Conservation (phyloP, 1,140 invertebrate genomes). For the Dryas iulia region DNA sequence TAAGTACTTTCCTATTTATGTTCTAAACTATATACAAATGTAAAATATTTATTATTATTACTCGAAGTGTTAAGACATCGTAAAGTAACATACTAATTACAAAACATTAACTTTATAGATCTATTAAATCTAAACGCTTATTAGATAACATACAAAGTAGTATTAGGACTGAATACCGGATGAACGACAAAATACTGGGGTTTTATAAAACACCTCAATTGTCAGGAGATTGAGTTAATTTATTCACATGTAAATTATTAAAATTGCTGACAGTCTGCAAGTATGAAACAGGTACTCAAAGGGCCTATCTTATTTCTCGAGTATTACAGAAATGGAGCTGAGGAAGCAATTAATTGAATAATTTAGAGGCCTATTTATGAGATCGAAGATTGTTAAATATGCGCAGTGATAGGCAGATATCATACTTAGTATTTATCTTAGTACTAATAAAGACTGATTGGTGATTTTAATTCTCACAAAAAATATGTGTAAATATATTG, state of each 20-base stretch:
- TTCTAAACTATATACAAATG: not conserved
- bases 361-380: conserved; percentile 23
- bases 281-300: conserved; percentile 33
- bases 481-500: too few relatives aligned
- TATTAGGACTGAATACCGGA: not conserved
- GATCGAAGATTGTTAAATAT: not conserved
- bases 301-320: conserved; percentile 24
- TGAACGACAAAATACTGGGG: not conserved
- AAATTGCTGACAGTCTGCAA: conserved; percentile 53
- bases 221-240: conserved; percentile 47
- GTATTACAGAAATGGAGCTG: conserved; percentile 10
- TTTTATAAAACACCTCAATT: conserved; percentile 60
- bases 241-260: conserved; percentile 52
- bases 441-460: not conserved
- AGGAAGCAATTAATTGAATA: conserved; percentile 35
- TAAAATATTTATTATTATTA: not conserved
- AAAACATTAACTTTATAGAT: not conserved
- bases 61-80: not conserved
- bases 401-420: not conserved
- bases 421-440: not conserved
- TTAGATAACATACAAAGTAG: not conserved
- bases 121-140: not conserved
- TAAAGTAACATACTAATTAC: not conserved
- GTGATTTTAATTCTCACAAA: not conserved
- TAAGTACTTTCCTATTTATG: not conserved